Conservation (phyloP, 30 jellyfish, hydroid and myxozoan species). For the Catostylus mosaicus region DNA sequence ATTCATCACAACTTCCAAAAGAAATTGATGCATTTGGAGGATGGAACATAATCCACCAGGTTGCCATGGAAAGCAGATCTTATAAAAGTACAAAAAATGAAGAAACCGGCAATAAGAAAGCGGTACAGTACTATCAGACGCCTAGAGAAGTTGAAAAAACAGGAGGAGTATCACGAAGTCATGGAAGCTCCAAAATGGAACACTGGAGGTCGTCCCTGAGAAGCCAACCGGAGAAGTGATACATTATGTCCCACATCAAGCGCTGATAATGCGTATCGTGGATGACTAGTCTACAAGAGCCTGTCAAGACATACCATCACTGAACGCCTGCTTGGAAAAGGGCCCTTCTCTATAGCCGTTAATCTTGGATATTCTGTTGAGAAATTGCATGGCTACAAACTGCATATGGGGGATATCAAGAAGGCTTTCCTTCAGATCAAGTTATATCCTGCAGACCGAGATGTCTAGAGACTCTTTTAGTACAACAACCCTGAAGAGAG, state of each 20-base stretch:
- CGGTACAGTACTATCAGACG: conserved; percentile 62
- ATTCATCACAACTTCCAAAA: conserved; percentile 50
- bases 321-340: conserved; percentile 84
- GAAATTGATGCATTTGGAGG: conserved; percentile 38
- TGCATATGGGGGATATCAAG: conserved; percentile 77
- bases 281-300: conserved; percentile 69
- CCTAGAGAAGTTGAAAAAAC: conserved; percentile 47
- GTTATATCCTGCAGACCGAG: conserved; percentile 45
- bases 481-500: conserved; percentile 55
- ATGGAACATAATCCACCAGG: conserved; percentile 64
- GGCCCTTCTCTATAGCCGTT: conserved; percentile 76
- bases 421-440: background rate
- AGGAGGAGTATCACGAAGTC: conserved; percentile 63
- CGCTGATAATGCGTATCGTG: conserved; percentile 66
- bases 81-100: conserved; percentile 52
- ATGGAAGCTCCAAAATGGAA: conserved; percentile 73
- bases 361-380: conserved; percentile 68
- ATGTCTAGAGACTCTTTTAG: conserved; percentile 46
- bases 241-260: conserved; percentile 81
- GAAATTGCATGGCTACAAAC: conserved; percentile 69
- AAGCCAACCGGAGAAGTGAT: conserved; percentile 65
- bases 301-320: conserved; percentile 55
- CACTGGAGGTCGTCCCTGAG: conserved; percentile 70
- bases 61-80: conserved; percentile 61
- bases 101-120: conserved; percentile 55